Evolutionary conservation across 30 jellyfish, hydroid and myxozoan species (phyloP), one percentile per base, ranked within the genome.

Genomic region (Aurelia sp.): DNA sequence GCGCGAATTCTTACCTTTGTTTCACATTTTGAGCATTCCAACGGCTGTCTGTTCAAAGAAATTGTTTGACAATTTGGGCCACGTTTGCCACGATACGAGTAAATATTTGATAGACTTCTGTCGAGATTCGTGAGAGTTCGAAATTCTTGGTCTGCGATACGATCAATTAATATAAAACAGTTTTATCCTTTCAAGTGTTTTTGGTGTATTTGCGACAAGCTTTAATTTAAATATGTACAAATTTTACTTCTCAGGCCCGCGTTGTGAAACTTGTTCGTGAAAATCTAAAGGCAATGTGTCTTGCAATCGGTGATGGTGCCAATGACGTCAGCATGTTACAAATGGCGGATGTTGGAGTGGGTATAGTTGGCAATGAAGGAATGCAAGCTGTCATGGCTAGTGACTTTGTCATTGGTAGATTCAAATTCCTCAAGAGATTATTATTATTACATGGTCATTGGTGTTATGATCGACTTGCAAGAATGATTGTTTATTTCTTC

Each of bases 261-360:
- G 98, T 92, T 4, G 98, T 92, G 63, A 77, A 79, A 18, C 85
- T 92, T 74, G 94, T 92, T 11, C 96, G 98, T 51, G 93, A 87
- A 19, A 92, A 79, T 71, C 70, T 92, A 27, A 67, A 82, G 12
- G 98, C 90, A 23, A 92, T 92, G 98, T 78, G 96, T 13, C 75
- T 94, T 12, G 97, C 99, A 15, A 84, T 94, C 69, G 99, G 99
- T 7, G 99, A 94, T 68, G 99, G 99, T n/a, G 99, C 99, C 5
- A 94, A 94, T 63, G 99, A 94, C 78, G 97, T 89, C 68, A 94
- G 99, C 86, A 94, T 94, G 99, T 78, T 94, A 31, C 99, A 94
- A 75, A 88, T 79, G 96, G 99, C 99, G 13, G 97, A 94, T 73
- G 97, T 94, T 44, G 99, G 99, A 16, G 98, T 94, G 66, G 99